phyloP scores from a whole-genome alignment of 1,140 invertebrate genomes.

The Drosophila quadrilineata region DNA sequence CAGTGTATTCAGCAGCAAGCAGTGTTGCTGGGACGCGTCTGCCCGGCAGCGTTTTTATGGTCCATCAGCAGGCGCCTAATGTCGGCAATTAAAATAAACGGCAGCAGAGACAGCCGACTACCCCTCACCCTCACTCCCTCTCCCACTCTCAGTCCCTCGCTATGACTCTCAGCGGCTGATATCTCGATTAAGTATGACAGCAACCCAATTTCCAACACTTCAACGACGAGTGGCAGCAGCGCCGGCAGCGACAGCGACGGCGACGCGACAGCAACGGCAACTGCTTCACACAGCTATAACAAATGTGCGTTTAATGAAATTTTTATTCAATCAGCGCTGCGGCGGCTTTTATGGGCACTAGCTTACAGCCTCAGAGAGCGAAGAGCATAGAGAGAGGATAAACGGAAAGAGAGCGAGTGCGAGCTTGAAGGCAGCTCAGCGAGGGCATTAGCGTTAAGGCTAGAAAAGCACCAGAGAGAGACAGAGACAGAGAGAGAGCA shows the following conservation, averaged over 20 bases:
- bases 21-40: too few relatives aligned
- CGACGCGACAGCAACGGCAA: slow-evolving; percentile 5
- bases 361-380: too few relatives aligned
- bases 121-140: not conserved
- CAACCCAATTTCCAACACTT: too few relatives aligned
- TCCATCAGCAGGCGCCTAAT: slow-evolving; percentile 68
- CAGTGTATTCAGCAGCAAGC: slow-evolving; percentile 64
- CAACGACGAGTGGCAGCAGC: too few relatives aligned
- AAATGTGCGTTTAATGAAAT: slow-evolving; percentile 77
- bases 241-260: too few relatives aligned
- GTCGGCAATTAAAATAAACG: slow-evolving; percentile 76
- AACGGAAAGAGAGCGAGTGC: not conserved
- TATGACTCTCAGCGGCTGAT: not conserved
- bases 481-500: not conserved
- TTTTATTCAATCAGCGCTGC: slow-evolving; percentile 72
- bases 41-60: slow-evolving; percentile 62
- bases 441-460: not conserved
- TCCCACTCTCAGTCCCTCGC: not conserved
- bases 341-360: slow-evolving; percentile 52
- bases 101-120: slow-evolving; percentile 25
- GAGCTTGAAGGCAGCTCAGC: not conserved
- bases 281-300: slow-evolving; percentile 37
- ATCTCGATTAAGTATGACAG: too few relatives aligned
- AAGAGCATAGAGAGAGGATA: slow-evolving; percentile 3
- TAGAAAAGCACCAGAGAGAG: not conserved